phyloP scores from a whole-genome alignment of 2,888 invertebrate species.

The Cantharis flavilabris region DNA sequence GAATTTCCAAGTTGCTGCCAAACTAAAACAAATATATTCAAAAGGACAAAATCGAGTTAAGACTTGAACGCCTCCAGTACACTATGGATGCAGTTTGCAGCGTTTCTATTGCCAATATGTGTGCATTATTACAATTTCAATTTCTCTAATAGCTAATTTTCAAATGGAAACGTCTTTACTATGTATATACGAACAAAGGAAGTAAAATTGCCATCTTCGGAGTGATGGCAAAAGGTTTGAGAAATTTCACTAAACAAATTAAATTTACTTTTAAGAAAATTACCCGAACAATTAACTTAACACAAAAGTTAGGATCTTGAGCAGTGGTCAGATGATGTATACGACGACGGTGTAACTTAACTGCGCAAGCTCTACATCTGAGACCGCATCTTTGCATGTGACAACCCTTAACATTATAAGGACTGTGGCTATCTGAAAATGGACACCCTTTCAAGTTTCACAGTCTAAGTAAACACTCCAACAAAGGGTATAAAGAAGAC shows the following conservation, averaged over 20 bases:
- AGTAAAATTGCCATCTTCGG: background rate
- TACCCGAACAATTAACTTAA: conserved; percentile 43
- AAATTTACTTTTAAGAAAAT: conserved; percentile 43
- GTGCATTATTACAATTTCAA: conserved; percentile 44
- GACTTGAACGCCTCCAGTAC: conserved; percentile 37
- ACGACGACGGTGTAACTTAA: conserved; percentile 32
- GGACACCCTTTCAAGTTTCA: conserved; percentile 32
- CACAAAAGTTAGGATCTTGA: conserved; percentile 37
- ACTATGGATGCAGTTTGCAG: conserved; percentile 33
- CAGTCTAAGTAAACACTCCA: conserved; percentile 38
- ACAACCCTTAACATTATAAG: conserved; percentile 39
- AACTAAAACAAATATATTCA: conserved; percentile 33
- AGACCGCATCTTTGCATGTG: conserved; percentile 46
- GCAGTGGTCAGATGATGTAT: conserved; percentile 42
- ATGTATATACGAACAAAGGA: background rate
- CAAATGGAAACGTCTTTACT: conserved; percentile 32
- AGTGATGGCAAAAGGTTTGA: too few relatives aligned
- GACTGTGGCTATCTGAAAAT: conserved; percentile 34
- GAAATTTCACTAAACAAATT: background rate
- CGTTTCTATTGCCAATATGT: conserved; percentile 39
- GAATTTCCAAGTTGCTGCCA: conserved; percentile 27
- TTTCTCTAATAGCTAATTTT: conserved; percentile 41
- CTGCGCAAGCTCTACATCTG: conserved; percentile 34
- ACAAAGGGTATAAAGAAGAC: conserved; percentile 45
- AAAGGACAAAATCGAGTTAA: conserved; percentile 38